Base-by-base conservation (phyloP, 2,797 vertebrate genomes). In the Sebastolobus alascanus region DNA sequence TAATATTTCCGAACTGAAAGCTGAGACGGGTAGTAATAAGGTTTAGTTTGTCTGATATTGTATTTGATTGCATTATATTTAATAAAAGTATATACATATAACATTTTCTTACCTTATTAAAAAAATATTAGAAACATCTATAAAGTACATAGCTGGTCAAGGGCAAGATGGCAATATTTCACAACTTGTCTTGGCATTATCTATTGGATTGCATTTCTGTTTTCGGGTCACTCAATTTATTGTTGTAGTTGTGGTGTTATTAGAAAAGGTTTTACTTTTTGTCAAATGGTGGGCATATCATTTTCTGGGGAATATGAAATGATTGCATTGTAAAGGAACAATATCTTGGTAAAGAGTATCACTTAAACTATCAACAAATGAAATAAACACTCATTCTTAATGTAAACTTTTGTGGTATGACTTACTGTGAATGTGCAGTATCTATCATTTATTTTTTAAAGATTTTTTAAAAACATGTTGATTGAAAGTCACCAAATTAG, bases 401-500 rank as follows among this genome's bases (percentile, higher is more conserved):
- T 37, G 58, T 77, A 0, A 40, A 25, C 6, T 4, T 70, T n/a
- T 33, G n/a, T 35, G 2, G 2, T 66, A 29, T 27, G 37, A n/a
- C 11, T 33, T 7, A 46, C 12, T 29, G 20, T 54, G 1, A 22
- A 35, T 65, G n/a, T 37, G 52, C 66, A 37, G 5, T 38, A 58
- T 55, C 10, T 5, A 55, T 55, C 10, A 55, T 55, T 22, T 25
- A 25, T 59, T 2, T 59, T 16, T 59, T 59, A 18, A 27, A 25
- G 18, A 60, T 25, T 18, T n/a, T 74, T 55, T 43, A 60, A 65
- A 60, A 54, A 68, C 27, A 37, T 68, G 73, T 38, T 56, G 7
- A 77, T 75, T 40, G 16, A n/a, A 77, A 40, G 56, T 67, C 64
- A 22, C 20, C 22, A 68, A 52, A 79, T 82, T 71, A 74, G 20